These are phyloP conservation scores for Typhlichthys eigenmanni DNA, from an alignment of 2,797 vertebrate species.

Conservation along the genomic window DNA sequence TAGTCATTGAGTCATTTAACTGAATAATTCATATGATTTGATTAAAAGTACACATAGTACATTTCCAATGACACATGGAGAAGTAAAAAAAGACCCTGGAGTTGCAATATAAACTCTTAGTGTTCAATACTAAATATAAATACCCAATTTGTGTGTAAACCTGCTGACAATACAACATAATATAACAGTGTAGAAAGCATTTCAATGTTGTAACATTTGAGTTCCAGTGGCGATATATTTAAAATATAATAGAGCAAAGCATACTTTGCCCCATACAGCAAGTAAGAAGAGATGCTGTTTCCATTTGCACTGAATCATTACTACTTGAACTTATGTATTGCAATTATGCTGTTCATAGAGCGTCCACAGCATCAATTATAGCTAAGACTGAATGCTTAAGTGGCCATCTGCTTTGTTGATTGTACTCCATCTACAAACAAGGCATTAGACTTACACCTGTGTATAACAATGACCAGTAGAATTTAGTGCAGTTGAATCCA, in stretches of 20 bases:
- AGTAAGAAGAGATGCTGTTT: background rate
- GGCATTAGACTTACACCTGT: background rate
- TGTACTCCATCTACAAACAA: slow-evolving; percentile 14
- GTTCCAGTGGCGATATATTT: slow-evolving; percentile 4
- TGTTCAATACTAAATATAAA: slow-evolving; percentile 19
- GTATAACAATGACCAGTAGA: background rate
- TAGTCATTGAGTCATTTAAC: slow-evolving; percentile 40
- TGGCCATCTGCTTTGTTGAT: background rate
- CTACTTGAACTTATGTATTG: slow-evolving; percentile 1
- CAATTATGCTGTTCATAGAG: slow-evolving; percentile 34
- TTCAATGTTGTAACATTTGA: background rate
- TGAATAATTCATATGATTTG: slow-evolving; percentile 36
- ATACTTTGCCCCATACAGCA: slow-evolving; percentile 15
- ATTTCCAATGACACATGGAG: slow-evolving; percentile 47
- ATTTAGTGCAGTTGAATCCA: slow-evolving; percentile 14
- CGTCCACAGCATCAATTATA: slow-evolving; percentile 4
- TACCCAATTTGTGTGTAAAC: slow-evolving; percentile 2
- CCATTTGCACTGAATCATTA: too few relatives aligned
- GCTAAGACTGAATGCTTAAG: slow-evolving; percentile 2
- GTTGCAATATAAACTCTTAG: slow-evolving; percentile 41
- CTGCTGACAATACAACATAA: slow-evolving; percentile 2
- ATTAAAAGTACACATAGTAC: slow-evolving; percentile 31
- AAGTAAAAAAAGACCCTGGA: slow-evolving; percentile 66
- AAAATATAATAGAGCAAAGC: background rate
- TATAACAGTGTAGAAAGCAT: slow-evolving; percentile 5